phyloP scores from a whole-genome alignment of 2,888 invertebrate genomes.

The Acanthopleura granulata region DNA sequence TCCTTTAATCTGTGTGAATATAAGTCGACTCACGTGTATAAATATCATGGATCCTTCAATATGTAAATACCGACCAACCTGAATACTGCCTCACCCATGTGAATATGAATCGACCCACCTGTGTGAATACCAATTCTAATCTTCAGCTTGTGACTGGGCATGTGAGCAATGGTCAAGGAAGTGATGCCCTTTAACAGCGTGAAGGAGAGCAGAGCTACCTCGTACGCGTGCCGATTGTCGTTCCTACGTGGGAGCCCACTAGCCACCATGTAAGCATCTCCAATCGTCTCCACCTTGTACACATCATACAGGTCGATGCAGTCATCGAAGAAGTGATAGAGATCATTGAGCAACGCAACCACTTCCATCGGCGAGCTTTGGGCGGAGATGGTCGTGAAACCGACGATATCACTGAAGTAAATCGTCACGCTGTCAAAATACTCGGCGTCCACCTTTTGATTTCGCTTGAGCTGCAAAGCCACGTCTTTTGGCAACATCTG shows the following conservation, averaged over 20 bases:
- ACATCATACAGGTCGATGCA: conserved; percentile 15
- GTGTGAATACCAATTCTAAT: conserved; percentile 13
- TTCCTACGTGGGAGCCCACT: conserved; percentile 21
- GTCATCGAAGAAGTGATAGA: conserved; percentile 22
- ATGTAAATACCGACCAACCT: too few relatives aligned
- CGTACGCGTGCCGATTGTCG: background rate
- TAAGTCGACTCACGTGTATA: too few relatives aligned
- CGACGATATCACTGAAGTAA: conserved; percentile 25
- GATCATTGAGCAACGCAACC: conserved; percentile 23
- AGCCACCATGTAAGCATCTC: conserved; percentile 21
- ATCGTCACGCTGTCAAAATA: conserved; percentile 22
- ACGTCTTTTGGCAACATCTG: conserved; percentile 22
- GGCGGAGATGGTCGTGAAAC: conserved; percentile 21
- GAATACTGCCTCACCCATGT: too few relatives aligned
- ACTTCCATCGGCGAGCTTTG: conserved; percentile 22
- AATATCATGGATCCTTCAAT: too few relatives aligned
- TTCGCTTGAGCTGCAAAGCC: conserved; percentile 15
- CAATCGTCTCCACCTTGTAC: conserved; percentile 22
- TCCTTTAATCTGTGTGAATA: too few relatives aligned
- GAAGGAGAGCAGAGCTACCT: background rate
- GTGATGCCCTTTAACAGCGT: background rate
- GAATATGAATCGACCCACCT: background rate
- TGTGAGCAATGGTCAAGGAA: background rate
- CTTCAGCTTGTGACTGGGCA: background rate
- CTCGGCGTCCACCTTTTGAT: conserved; percentile 19